phyloP scores from a whole-genome alignment of 2,888 invertebrate species.

The Podabrus alpinus region DNA sequence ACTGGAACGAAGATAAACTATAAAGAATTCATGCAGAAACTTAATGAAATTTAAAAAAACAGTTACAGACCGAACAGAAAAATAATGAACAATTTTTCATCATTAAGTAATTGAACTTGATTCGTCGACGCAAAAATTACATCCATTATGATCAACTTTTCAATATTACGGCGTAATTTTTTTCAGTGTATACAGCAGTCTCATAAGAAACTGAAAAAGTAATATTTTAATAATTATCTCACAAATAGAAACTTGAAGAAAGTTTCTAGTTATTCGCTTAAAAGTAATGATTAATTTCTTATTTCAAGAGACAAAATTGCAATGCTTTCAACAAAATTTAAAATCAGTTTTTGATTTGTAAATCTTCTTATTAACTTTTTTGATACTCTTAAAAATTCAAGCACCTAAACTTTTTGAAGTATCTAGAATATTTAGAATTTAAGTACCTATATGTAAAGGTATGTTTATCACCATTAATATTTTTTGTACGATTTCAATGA shows the following conservation, averaged over 20 bases:
- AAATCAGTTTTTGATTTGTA: neutral
- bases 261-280: neutral
- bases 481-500: neutral
- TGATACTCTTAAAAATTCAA: neutral
- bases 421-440: neutral
- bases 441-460: neutral
- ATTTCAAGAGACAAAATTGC: neutral
- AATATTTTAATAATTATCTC: neutral
- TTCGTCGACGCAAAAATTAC: too few species aligned
- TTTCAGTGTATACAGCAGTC: neutral
- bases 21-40: too few species aligned
- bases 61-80: too few species aligned
- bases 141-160: too few species aligned
- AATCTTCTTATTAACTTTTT: neutral
- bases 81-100: too few species aligned
- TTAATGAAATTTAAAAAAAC: too few species aligned
- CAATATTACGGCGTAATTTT: too few species aligned
- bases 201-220: neutral
- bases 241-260: neutral
- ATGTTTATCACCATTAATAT: neutral
- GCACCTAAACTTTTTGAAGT: neutral
- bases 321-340: neutral
- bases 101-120: too few species aligned
- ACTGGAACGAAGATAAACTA: too few species aligned
- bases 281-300: neutral